Conservation (phyloP, 2,888 invertebrate genomes). For the Pegoplata infirma region DNA sequence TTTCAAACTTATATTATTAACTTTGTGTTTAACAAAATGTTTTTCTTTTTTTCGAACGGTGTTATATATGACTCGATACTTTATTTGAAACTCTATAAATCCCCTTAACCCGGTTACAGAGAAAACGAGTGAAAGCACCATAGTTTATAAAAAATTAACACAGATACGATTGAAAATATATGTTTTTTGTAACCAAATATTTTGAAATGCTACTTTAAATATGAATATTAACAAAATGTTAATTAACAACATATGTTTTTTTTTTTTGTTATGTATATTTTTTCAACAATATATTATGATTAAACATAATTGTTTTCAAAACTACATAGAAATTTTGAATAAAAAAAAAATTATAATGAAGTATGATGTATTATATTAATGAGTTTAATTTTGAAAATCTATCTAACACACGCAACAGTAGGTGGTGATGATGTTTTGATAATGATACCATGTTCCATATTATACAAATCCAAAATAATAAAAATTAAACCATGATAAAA, state of each 20-base stretch:
- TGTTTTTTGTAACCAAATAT: too few relatives aligned
- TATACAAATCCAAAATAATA: neutral
- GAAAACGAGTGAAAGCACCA: too few relatives aligned
- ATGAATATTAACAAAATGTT: neutral
- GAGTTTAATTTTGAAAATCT: constrained; percentile 20
- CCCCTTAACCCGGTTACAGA: too few relatives aligned
- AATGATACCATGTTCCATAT: neutral
- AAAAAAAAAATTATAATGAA: neutral
- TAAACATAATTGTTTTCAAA: neutral
- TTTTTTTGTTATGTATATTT: neutral
- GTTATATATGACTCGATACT: too few relatives aligned
- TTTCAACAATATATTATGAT: neutral
- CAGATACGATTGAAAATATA: too few relatives aligned
- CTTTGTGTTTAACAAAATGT: too few relatives aligned
- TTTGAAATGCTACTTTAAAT: neutral
- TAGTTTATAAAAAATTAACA: too few relatives aligned
- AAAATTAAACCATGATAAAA: neutral
- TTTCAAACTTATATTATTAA: too few relatives aligned
- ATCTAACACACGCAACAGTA: constrained; percentile 26
- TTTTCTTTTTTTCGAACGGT: too few relatives aligned
- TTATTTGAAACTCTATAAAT: too few relatives aligned
- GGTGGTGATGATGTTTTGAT: constrained; percentile 10
- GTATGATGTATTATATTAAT: constrained; percentile 4
- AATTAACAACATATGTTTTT: neutral
- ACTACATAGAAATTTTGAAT: too few relatives aligned